These are phyloP conservation scores for Torymus auratus DNA, from an alignment of 2,888 invertebrate species.

Conservation along the genomic window DNA sequence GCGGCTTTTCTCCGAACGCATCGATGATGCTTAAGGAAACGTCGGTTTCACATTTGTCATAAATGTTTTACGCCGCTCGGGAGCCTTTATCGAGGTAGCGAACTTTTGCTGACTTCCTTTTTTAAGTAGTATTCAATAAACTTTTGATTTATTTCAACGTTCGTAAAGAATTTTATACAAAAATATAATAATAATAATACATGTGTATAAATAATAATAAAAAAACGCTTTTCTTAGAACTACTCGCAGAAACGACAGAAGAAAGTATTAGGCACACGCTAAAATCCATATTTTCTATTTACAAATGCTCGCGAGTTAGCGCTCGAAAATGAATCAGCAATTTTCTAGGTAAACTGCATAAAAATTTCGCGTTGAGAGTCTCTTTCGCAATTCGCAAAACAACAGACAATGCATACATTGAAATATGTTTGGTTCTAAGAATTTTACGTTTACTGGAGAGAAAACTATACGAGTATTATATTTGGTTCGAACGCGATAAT, in stretches of 20 bases:
- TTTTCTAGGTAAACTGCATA: constrained; percentile 16
- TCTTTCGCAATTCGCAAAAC: neutral
- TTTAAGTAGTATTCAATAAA: too few relatives aligned
- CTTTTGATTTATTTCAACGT: constrained; percentile 23
- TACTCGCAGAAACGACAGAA: neutral
- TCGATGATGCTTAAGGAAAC: constrained; percentile 9
- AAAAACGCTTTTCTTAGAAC: constrained; percentile 7
- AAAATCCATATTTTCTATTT: constrained; percentile 47
- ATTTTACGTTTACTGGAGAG: too few relatives aligned
- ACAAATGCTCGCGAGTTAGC: constrained; percentile 27
- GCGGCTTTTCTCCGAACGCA: neutral
- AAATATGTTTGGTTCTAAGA: too few relatives aligned
- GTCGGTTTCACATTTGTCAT: neutral
- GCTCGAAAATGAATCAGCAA: constrained; percentile 12
- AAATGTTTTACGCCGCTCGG: neutral
- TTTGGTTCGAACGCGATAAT: too few relatives aligned
- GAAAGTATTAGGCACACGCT: constrained; percentile 14
- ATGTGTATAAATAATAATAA: constrained; percentile 29
- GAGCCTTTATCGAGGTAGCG: too few relatives aligned
- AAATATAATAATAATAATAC: neutral
- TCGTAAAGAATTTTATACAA: constrained; percentile 28
- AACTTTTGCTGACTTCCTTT: too few relatives aligned
- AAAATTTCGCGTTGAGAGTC: constrained; percentile 23
- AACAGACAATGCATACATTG: too few relatives aligned
- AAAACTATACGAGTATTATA: too few relatives aligned